Percentiles rank a stretch among this genome's conserved stretches.
phyloP scores from a whole-genome alignment of 1,140 invertebrate species.

The Papilio machaon region DNA sequence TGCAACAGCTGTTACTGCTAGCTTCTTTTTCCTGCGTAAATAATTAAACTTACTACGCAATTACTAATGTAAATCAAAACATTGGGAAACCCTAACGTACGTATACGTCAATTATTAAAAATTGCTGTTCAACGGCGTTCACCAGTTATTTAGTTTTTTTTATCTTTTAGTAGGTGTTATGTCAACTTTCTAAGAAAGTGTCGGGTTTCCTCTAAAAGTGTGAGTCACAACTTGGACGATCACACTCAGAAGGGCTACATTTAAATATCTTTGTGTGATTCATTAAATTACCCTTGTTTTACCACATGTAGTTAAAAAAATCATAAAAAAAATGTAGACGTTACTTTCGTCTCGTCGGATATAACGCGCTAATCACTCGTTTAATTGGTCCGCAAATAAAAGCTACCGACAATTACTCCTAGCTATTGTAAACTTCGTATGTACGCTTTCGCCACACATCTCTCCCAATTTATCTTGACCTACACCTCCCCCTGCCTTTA shows the following conservation, averaged over 20 bases:
- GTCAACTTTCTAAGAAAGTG: constrained; percentile 5
- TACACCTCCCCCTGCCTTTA: constrained; percentile 7
- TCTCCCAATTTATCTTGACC: constrained; percentile 37
- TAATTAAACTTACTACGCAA: background rate
- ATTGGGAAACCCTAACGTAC: background rate
- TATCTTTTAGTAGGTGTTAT: background rate
- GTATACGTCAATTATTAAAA: background rate
- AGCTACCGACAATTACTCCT: constrained; percentile 44
- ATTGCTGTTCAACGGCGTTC: background rate
- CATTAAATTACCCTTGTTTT: background rate
- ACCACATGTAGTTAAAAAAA: too few relatives aligned
- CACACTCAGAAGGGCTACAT: background rate
- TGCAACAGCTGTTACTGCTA: background rate
- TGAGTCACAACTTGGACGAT: background rate
- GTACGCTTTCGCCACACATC: constrained; percentile 43
- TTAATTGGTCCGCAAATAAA: constrained; percentile 54
- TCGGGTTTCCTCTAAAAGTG: background rate
- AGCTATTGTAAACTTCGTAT: constrained; percentile 34
- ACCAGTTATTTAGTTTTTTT: background rate
- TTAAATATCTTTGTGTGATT: background rate
- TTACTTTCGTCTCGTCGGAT: constrained; percentile 42
- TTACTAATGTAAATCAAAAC: background rate
- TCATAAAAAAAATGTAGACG: constrained; percentile 28
- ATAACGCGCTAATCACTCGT: constrained; percentile 48
- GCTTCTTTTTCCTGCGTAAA: background rate